Evolutionary conservation across 2,113 vertebrate species (phyloP).

Genomic region (Proterorhinus semilunaris): DNA sequence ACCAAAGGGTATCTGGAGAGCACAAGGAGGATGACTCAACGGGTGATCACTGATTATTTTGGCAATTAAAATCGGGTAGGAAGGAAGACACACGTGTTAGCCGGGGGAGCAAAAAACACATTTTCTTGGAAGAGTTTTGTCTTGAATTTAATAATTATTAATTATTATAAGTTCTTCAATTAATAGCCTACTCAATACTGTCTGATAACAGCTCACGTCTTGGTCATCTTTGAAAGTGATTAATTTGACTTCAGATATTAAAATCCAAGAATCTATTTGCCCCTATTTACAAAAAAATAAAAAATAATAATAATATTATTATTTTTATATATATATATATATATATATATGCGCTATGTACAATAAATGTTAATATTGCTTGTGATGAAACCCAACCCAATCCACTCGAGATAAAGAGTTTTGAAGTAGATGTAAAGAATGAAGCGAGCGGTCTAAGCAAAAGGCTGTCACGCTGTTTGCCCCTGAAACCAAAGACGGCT

Average conservation of each 20-base stretch:
- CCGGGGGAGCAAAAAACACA: too few relatives aligned
- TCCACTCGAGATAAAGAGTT: not conserved
- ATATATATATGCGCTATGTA: too few relatives aligned
- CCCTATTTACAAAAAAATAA: not conserved
- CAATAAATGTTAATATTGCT: slow-evolving; percentile 5
- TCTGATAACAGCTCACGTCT: not conserved
- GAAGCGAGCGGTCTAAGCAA: slow-evolving; percentile 7
- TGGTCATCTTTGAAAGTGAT: not conserved
- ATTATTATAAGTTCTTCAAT: not conserved
- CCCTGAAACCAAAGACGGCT: slow-evolving; percentile 22
- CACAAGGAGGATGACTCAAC: slow-evolving; percentile 1
- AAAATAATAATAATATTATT: too few relatives aligned
- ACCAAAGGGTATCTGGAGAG: slow-evolving; percentile 1
- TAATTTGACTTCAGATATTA: not conserved
- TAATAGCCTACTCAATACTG: not conserved
- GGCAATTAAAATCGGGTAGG: not conserved
- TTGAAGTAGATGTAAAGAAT: not conserved
- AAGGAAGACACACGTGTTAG: not conserved
- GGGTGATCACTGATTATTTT: slow-evolving; percentile 1
- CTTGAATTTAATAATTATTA: not conserved
- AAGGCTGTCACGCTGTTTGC: not conserved
- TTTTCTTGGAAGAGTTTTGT: not conserved
- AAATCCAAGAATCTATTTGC: not conserved
- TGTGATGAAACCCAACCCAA: not conserved
- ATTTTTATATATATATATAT: too few relatives aligned